Conservation (phyloP, 2,113 vertebrate genomes). For the Tringa solitaria region DNA sequence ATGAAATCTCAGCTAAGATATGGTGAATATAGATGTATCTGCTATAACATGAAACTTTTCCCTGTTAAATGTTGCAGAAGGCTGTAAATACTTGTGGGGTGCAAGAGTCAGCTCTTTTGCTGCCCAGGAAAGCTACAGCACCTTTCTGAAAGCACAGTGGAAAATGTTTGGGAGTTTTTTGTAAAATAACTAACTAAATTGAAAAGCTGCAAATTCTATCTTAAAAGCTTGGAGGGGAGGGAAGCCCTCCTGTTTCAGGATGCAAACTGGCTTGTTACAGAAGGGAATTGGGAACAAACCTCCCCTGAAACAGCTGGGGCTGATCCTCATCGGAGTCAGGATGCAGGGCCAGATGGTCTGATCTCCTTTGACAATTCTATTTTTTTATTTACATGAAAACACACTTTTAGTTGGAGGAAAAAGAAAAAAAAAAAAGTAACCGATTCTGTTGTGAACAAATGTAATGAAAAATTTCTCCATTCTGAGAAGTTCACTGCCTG, state of each 20-base stretch:
- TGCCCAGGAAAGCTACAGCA: not conserved
- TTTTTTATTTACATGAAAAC: constrained; percentile 1
- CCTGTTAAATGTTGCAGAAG: not conserved
- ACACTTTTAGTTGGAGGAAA: not conserved
- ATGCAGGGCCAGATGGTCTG: not conserved
- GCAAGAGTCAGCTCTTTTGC: not conserved
- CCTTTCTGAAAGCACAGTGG: not conserved
- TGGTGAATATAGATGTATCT: not conserved
- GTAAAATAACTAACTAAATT: not conserved
- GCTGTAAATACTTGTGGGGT: not conserved
- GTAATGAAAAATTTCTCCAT: not conserved
- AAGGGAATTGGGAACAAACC: not conserved
- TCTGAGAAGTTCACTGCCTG: not conserved
- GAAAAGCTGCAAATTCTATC: not conserved
- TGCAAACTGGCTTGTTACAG: not conserved
- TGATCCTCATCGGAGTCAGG: not conserved
- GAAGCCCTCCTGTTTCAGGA: not conserved
- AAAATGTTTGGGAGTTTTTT: not conserved
- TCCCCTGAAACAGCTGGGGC: not conserved
- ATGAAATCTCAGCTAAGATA: not conserved
- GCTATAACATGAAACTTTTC: not conserved
- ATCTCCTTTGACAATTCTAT: not conserved
- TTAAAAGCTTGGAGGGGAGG: not conserved
- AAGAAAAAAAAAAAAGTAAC: not conserved
- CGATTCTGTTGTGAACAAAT: not conserved